Evolutionary conservation across 2,113 vertebrate genomes (phyloP).

Genomic region (Etia nguti): DNA sequence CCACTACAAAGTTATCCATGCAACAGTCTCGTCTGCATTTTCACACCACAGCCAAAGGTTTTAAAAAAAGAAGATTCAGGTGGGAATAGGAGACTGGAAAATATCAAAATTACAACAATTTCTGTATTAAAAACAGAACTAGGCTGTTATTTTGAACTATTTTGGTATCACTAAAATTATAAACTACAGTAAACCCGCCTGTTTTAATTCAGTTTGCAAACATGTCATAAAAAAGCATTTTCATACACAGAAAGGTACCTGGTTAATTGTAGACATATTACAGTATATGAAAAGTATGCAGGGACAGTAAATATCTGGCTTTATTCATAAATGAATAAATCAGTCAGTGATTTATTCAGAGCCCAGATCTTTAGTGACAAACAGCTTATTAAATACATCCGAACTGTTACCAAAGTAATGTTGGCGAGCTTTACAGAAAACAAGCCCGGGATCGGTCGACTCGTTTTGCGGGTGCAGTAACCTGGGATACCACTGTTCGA

Average conservation of each 20-base stretch:
- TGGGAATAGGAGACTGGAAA: background rate
- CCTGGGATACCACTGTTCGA: background rate
- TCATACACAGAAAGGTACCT: background rate
- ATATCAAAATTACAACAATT: background rate
- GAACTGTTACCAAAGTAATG: background rate
- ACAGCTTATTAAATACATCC: background rate
- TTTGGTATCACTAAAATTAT: background rate
- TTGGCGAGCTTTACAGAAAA: background rate
- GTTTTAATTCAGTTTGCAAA: background rate
- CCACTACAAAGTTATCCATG: background rate
- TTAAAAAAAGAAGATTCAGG: background rate
- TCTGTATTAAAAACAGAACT: background rate
- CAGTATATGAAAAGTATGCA: background rate
- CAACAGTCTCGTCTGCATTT: background rate
- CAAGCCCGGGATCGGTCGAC: background rate
- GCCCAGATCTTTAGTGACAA: background rate
- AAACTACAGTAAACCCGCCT: background rate
- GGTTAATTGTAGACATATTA: background rate
- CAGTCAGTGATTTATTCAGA: background rate
- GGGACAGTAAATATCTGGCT: background rate
- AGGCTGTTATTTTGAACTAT: background rate
- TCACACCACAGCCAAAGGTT: background rate
- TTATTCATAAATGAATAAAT: no score
- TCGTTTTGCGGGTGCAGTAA: background rate
- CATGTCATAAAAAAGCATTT: background rate